phyloP scores from a whole-genome alignment of 2,797 vertebrate genomes.

The Loris lydekkerianus region DNA sequence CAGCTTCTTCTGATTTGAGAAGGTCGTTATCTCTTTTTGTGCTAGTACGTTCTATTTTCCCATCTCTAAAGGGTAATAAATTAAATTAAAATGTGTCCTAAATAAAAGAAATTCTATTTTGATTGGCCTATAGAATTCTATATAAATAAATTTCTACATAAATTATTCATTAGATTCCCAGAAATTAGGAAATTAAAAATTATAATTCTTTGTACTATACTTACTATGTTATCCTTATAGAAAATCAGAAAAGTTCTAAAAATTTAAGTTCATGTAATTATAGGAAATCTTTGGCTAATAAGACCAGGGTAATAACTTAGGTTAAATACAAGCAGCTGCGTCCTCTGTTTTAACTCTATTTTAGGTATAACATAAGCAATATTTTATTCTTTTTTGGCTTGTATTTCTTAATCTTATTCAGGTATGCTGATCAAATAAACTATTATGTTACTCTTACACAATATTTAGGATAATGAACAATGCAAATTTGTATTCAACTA shows the following conservation, averaged over 20 bases:
- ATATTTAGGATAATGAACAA: background rate
- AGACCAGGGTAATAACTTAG: background rate
- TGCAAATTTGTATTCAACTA: background rate
- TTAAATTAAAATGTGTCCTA: background rate
- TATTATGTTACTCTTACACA: background rate
- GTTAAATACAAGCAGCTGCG: background rate
- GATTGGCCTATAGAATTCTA: background rate
- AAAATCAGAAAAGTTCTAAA: background rate
- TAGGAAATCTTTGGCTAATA: background rate
- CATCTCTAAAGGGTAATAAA: background rate
- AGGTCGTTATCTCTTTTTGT: background rate
- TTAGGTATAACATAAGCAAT: background rate
- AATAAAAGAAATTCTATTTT: background rate
- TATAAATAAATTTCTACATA: background rate
- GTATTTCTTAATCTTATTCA: slow-evolving; percentile 17
- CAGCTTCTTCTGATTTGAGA: background rate
- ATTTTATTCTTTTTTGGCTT: background rate
- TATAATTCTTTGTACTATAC: background rate
- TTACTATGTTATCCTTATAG: background rate
- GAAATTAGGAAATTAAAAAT: background rate
- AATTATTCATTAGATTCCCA: background rate
- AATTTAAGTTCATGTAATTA: background rate
- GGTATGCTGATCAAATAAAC: background rate
- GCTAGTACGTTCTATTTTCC: background rate
- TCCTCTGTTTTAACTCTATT: background rate